Base-by-base conservation (phyloP, 2,113 vertebrate genomes). In the Harpagus bidentatus region DNA sequence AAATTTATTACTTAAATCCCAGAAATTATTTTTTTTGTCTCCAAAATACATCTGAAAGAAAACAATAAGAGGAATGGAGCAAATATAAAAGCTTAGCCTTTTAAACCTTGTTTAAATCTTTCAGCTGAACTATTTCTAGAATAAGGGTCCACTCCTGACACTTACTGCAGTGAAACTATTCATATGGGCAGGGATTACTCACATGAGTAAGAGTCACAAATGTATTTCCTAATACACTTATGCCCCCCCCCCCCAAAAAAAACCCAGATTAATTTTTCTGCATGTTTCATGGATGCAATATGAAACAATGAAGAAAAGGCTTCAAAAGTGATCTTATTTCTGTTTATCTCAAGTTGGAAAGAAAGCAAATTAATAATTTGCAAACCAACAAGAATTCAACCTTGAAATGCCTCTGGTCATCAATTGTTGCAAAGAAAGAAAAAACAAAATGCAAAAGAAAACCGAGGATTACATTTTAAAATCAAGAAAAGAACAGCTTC, bases 381-480 rank as follows among this genome's bases (percentile, higher is more conserved):
- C 88, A 82, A 95, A 82, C 42, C 45, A 90, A 95, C 38, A 82
- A 69, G 45, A 90, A 94, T 14, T 72, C 50, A 92, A 76, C 89
- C 96, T 96, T 80, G 87, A 95, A 97, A 88, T 91, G 79, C 94
- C 91, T 94, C 83, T 96, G 93, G 90, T 95, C 91, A 95, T 94
- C 89, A 96, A 58, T 85, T 56, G 66, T 91, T 96, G 83, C 52
- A 86, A 94, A 94, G 86, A 86, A 73, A 94, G 48, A 65, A 67
- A 80, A 86, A 86, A 52, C 45, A 56, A 95, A 96, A 97, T 45
- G 73, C 73, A 71, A 79, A 73, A 96, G 87, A 91, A 83, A 73
- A 67, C 8, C 6, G 6, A 92, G 95, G 83, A 86, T 73, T 95
- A 85, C 92, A 62, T 84, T 82, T 72, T 94, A 69, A 95, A 93